Conservation (phyloP, 2,888 invertebrate genomes). For the Nebria salina region DNA sequence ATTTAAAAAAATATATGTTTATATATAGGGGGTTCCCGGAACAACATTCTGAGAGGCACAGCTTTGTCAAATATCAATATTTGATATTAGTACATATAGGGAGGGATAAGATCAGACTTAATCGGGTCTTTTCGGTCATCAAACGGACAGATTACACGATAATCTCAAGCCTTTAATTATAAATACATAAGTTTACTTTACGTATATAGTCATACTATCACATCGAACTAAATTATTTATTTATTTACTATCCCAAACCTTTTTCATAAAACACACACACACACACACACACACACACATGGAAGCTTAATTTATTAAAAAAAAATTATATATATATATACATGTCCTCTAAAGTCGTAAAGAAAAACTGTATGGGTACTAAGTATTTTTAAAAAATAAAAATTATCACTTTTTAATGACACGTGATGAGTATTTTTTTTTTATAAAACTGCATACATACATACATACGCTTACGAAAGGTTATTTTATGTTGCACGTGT, state of each 20-base stretch:
- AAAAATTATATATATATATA: neutral
- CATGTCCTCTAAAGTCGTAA: neutral
- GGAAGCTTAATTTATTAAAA: too few species aligned
- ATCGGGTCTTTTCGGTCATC: slow-evolving; percentile 29
- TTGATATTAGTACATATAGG: slow-evolving; percentile 36
- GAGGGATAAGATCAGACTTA: slow-evolving; percentile 33
- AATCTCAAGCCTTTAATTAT: neutral
- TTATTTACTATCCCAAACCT: too few species aligned
- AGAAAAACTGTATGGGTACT: neutral
- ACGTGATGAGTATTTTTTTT: neutral
- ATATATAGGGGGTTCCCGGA: too few species aligned
- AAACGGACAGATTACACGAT: neutral
- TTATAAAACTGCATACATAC: neutral
- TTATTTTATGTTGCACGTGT: neutral
- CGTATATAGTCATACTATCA: neutral
- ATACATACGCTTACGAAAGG: neutral
- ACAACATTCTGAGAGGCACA: neutral
- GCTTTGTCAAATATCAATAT: slow-evolving; percentile 45
- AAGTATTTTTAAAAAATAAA: neutral
- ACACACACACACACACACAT: too few species aligned
- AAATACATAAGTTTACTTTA: neutral
- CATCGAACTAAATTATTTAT: neutral
- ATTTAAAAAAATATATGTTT: too few species aligned
- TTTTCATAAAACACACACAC: too few species aligned
- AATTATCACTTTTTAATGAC: neutral